Percentiles rank a stretch among this genome's conserved stretches.
phyloP scores from a whole-genome alignment of 1,140 invertebrate species.

The Drosophila pandora region DNA sequence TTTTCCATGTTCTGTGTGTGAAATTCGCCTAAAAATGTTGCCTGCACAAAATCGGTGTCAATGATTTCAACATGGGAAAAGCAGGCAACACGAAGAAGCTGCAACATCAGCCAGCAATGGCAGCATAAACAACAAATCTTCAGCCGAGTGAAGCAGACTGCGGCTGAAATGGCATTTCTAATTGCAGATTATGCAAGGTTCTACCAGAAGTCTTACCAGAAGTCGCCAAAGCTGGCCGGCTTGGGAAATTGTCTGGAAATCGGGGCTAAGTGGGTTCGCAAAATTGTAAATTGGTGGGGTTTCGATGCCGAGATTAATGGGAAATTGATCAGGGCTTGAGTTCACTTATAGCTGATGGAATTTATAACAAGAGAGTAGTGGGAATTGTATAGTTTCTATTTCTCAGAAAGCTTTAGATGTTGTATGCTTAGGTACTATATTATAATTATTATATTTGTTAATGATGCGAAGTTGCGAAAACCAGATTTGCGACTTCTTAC shows the following conservation, averaged over 20 bases:
- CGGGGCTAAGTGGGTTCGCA: conserved; percentile 35
- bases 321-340: conserved; percentile 23
- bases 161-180: conserved; percentile 71
- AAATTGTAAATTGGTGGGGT: conserved; percentile 23
- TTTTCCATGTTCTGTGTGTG: conserved; percentile 69
- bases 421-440: background rate
- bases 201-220: conserved; percentile 15
- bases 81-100: conserved; percentile 35
- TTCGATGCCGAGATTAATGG: conserved; percentile 24
- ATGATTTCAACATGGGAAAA: conserved; percentile 78
- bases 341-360: background rate
- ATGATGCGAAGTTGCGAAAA: background rate
- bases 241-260: conserved; percentile 39
- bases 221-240: conserved; percentile 27
- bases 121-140: conserved; percentile 10
- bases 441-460: background rate
- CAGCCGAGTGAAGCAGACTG: conserved; percentile 1
- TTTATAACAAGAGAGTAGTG: background rate
- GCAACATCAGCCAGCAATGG: conserved; percentile 25
- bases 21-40: conserved; percentile 71
- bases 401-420: background rate
- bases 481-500: background rate
- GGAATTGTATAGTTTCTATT: background rate
- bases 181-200: conserved; percentile 75
- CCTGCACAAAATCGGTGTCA: conserved; percentile 68